Evolutionary conservation across 2,113 vertebrate species (phyloP).

Genomic region (Rhinolophus ferrumequinum): DNA sequence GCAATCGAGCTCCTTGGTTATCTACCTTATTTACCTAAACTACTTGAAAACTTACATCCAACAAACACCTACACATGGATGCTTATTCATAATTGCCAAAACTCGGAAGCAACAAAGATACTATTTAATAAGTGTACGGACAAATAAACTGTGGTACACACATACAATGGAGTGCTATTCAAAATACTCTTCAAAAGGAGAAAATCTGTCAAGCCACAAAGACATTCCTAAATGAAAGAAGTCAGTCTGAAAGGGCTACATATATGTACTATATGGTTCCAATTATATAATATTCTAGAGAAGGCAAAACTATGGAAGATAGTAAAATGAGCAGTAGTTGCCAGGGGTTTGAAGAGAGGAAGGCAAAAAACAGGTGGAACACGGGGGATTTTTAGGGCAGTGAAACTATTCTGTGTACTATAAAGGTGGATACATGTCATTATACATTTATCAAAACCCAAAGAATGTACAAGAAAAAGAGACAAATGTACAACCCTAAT

Average conservation of each 20-base stretch:
- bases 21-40: not conserved
- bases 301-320: not conserved
- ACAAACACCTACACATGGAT: not conserved
- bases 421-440: not conserved
- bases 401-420: not conserved
- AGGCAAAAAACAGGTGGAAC: not conserved
- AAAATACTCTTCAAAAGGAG: too few species aligned
- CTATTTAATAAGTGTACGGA: not conserved
- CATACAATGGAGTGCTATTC: too few species aligned
- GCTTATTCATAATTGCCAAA: not conserved
- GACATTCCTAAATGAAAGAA: not conserved
- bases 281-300: too few species aligned
- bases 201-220: too few species aligned
- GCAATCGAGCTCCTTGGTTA: not conserved
- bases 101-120: not conserved
- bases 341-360: not conserved
- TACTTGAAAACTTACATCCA: not conserved
- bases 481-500: not conserved
- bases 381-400: not conserved
- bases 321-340: not conserved
- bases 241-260: not conserved
- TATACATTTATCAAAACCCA: not conserved
- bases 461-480: not conserved
- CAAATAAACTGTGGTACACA: not conserved
- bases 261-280: too few species aligned